phyloP scores from a whole-genome alignment of 2,113 vertebrate species.

The Sphyrna mokarran region DNA sequence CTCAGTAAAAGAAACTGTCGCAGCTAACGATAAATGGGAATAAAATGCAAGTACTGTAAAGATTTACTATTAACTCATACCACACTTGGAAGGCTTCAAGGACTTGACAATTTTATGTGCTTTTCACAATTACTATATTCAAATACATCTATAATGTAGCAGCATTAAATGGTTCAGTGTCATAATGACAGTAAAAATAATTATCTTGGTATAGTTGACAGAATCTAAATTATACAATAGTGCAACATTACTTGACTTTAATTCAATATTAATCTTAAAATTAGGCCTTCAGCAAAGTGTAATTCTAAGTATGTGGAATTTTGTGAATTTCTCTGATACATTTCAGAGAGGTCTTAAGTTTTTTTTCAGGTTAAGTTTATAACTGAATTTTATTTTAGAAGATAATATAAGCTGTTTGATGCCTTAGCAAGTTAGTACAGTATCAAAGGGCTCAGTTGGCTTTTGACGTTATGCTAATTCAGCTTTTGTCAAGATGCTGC shows the following conservation, averaged over 20 bases:
- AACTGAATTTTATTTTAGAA: not conserved
- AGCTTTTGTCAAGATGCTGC: not conserved
- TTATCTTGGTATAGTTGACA: not conserved
- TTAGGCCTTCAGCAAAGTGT: not conserved
- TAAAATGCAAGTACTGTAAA: not conserved
- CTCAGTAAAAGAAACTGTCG: not conserved
- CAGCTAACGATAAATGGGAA: not conserved
- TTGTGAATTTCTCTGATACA: not conserved
- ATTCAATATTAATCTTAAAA: not conserved
- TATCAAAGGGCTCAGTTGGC: not conserved
- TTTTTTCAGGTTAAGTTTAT: not conserved
- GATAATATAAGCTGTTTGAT: not conserved
- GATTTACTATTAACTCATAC: not conserved
- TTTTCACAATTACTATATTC: not conserved
- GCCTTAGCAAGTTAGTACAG: not conserved
- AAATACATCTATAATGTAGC: not conserved
- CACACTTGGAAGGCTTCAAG: constrained; percentile 12
- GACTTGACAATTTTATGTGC: not conserved
- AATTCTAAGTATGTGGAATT: not conserved
- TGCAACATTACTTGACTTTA: not conserved
- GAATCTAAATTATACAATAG: not conserved
- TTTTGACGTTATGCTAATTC: not conserved
- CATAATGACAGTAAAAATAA: not conserved
- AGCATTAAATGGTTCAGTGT: not conserved
- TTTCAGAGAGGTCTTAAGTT: not conserved